Evolutionary conservation across 2,888 invertebrate species (phyloP), one percentile per base, ranked within the genome.

Genomic region (Galerucella pusilla): DNA sequence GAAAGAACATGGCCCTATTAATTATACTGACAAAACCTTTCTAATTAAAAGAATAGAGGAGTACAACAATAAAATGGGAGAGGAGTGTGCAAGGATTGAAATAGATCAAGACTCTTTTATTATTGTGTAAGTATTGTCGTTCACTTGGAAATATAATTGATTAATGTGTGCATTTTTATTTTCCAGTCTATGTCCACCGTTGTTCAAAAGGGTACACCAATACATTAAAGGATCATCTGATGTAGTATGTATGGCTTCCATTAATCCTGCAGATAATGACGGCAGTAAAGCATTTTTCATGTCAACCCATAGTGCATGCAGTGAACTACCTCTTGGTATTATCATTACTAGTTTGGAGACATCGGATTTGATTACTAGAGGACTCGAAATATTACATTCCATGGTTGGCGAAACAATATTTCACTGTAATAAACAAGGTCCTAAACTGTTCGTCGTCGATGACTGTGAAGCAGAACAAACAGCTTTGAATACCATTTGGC

Each of bases 281-380:
- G 71, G 65, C 20, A 71, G 71, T 20, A 71, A 71, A 65, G 45
- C 65, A 57, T 71, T 71, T 65, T 71, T 71, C 45, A n/a, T 71
- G 59, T 64, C 65, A 64, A 71, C 71, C 12, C 35, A 71, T 16
- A 71, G 71, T 52, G 65, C 57, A 20, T 71, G 71, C 49, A 63
- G 65, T 25, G 46, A 65, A n/a, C 45, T 71, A 64, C 71, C 71
- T 14, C 54, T 71, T 52, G 71, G 71, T n/a, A 65, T 71, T 60
- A 65, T 71, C 25, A 57, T 71, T 45, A 71, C 71, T 25, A 71
- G 71, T 46, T 16, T 45, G 20, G 71, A 71, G 65, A n/a, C 54
- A 14, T 42, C 64, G 5, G 65, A 71, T 12, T 57, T 71, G 14
- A 65, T 71, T 49, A 20, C 25, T n/a, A 45, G 14, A 16, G 71